These are phyloP conservation scores for Macrosiphum euphorbiae DNA, from an alignment of 2,888 invertebrate species.

Conservation along the genomic window DNA sequence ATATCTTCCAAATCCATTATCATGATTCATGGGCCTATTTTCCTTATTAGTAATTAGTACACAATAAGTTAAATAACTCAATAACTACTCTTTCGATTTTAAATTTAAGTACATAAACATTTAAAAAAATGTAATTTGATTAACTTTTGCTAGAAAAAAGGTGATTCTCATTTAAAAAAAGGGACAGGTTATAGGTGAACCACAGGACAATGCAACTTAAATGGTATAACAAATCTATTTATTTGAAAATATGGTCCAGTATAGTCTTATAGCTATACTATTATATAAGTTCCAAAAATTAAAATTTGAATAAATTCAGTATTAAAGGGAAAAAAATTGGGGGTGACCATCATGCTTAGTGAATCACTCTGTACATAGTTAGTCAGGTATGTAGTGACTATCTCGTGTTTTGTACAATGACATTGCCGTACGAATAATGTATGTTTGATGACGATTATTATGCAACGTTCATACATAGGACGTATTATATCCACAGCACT, in stretches of 20 bases:
- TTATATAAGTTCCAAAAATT: neutral
- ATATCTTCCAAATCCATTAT: neutral
- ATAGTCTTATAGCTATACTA: neutral
- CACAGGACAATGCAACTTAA: neutral
- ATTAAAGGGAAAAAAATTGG: neutral
- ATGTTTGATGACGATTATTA: constrained; percentile 4
- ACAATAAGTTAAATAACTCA: neutral
- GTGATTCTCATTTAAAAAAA: neutral
- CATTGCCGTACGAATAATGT: neutral
- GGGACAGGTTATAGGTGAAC: too few relatives aligned
- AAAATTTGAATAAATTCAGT: neutral
- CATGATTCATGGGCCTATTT: neutral
- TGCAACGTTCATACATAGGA: neutral
- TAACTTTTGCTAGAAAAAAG: neutral
- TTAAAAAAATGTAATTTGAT: neutral
- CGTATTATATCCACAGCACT: constrained; percentile 9
- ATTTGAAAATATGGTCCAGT: neutral
- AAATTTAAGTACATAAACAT: neutral
- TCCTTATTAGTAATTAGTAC: neutral
- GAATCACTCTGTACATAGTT: neutral
- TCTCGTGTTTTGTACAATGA: neutral
- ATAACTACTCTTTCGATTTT: neutral
- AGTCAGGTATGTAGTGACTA: neutral
- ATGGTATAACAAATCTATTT: neutral
- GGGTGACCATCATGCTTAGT: neutral